Base-by-base conservation (phyloP, 2,888 invertebrate species). In the Cosmia pyralina region DNA sequence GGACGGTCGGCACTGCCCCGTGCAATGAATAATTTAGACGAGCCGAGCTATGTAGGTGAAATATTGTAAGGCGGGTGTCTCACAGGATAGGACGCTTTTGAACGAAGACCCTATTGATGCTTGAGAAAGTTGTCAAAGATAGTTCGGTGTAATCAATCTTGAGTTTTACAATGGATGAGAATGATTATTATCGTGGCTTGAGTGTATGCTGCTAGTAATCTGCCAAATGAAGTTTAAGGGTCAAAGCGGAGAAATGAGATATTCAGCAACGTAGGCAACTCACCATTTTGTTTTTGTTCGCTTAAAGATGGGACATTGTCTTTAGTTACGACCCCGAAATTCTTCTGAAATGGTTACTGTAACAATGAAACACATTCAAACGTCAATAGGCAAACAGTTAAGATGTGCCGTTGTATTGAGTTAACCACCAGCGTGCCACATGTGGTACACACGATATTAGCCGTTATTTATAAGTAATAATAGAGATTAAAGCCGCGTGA, bases 1-100 rank as follows among this genome's bases (percentile, higher is more conserved):
- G 89, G 89, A 87, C 86, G 87, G 84, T 71, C 81, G 79, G 69
- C 55, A 75, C 77, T 82, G 84, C 82, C 85, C 87, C 87, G 83
- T 86, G 84, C 81, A 67, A 85, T 91, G 90, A 91, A 91, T 91
- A 88, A 91, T 91, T 91, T 90, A 91, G 84, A 75, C 72, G 81
- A 81, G 75, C 79, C 77, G 69, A 84, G 86, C 84, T 75, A 69
- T 88, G 84, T 84, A 83, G 78, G 72, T 72, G 86, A 83, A 86
- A 85, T 86, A 87, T 77, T 84, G 71, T 83, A 78, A 82, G 74
- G 77, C 74, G 55, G 57, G 60, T 75, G 13, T 69, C 69, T 75
- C 67, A 72, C 65, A 69, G 60, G 70, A 67, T 70, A 58, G 15
- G 59, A 58, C 10, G 59, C 75, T 63, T 82, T 77, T 75, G 52